Evolutionary conservation across 1,140 invertebrate species (phyloP).

Genomic region (Cotesia vestalis): DNA sequence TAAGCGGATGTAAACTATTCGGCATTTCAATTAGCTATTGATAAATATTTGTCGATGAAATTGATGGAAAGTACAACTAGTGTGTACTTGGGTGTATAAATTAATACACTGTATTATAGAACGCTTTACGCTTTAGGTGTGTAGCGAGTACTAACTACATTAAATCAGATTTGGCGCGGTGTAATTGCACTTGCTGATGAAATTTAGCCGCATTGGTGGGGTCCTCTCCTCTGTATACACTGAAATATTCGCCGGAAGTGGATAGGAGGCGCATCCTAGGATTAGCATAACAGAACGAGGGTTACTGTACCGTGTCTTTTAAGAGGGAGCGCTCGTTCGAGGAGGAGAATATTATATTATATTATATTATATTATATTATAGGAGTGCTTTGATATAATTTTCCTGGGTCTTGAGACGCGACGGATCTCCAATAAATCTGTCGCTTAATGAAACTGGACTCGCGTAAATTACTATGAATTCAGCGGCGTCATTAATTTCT

Average conservation of each 20-base stretch:
- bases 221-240: too few relatives aligned
- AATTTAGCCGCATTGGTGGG: conserved; percentile 12
- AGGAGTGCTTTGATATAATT: too few relatives aligned
- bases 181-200: conserved; percentile 23
- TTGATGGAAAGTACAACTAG: conserved; percentile 8
- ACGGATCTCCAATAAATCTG: too few relatives aligned
- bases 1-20: too few relatives aligned
- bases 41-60: conserved; percentile 3
- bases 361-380: too few relatives aligned
- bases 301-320: conserved; percentile 22
- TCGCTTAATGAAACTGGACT: too few relatives aligned
- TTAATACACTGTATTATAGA: neutral
- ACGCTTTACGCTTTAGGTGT: too few relatives aligned
- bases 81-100: neutral
- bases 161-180: conserved; percentile 18
- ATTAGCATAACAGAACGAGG: conserved; percentile 23
- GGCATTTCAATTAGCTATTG: neutral
- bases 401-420: too few relatives aligned
- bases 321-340: neutral
- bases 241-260: conserved; percentile 13
- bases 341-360: too few relatives aligned
- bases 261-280: conserved; percentile 7
- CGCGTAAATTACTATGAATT: too few relatives aligned
- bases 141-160: neutral
- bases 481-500: too few relatives aligned